Conservation (phyloP, 2,888 invertebrate species). For the Melanargia galathea region DNA sequence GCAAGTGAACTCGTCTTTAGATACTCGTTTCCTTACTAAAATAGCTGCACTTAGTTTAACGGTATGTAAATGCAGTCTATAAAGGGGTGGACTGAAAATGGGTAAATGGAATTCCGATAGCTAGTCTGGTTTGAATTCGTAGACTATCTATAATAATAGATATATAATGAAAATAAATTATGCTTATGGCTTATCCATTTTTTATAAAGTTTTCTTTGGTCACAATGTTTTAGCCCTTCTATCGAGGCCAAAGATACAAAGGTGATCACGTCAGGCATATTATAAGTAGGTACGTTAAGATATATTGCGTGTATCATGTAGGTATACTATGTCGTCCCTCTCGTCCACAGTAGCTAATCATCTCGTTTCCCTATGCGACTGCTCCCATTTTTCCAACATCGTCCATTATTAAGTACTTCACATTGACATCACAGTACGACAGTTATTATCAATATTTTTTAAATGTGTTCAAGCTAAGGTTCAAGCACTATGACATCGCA, state of each 20-base stretch:
- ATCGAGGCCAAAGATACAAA: no score
- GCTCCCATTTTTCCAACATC: neutral
- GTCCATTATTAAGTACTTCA: no score
- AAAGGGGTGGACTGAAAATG: neutral
- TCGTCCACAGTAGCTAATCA: slow-evolving; percentile 8
- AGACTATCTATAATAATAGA: neutral
- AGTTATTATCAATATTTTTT: slow-evolving; percentile 7
- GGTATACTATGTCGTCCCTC: neutral
- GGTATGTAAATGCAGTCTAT: slow-evolving; percentile 3
- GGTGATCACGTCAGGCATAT: neutral
- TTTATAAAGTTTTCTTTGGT: neutral
- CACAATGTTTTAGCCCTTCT: no score
- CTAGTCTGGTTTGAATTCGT: neutral
- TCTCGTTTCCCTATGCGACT: neutral
- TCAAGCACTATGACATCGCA: no score
- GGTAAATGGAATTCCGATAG: neutral
- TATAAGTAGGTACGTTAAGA: neutral
- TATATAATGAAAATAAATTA: neutral
- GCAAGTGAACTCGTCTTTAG: neutral
- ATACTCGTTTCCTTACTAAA: neutral
- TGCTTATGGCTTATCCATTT: neutral
- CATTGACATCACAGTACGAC: neutral
- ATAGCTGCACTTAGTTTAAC: slow-evolving; percentile 4
- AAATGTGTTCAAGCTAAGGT: neutral
- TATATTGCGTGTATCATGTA: slow-evolving; percentile 1